A percentile compares a stretch with the other conserved stretches of the same genome.
phyloP scores from a whole-genome alignment of 2,888 invertebrate species.

The Aleiodes alternator region DNA sequence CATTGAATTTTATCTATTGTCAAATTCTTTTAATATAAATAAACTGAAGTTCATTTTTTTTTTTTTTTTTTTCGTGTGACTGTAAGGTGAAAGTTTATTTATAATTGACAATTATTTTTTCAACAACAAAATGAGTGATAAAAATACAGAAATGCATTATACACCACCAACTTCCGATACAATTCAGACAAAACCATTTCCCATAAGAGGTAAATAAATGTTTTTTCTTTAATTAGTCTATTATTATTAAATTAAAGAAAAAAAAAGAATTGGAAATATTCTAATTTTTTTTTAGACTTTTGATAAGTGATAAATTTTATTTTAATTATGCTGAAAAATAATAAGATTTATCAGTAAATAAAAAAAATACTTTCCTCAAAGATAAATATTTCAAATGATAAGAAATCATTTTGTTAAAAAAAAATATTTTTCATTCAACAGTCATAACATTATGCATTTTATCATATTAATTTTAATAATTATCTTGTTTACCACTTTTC shows the following conservation, averaged over 20 bases:
- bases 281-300: background rate
- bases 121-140: constrained; percentile 58
- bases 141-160: constrained; percentile 68
- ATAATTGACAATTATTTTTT: constrained; percentile 34
- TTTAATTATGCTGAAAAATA: background rate
- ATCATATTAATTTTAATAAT: too few relatives aligned
- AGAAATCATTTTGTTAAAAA: background rate
- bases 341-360: background rate
- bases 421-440: background rate
- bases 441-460: constrained; percentile 2
- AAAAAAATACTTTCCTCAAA: too few relatives aligned
- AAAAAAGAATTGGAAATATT: too few relatives aligned
- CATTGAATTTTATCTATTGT: too few relatives aligned
- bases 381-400: constrained; percentile 2
- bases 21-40: too few relatives aligned
- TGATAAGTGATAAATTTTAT: constrained; percentile 12
- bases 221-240: constrained; percentile 24
- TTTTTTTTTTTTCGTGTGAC: too few relatives aligned
- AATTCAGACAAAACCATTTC: constrained; percentile 92
- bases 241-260: background rate
- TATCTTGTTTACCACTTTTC: too few relatives aligned
- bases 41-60: too few relatives aligned
- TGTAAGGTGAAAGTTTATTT: background rate
- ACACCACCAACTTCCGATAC: constrained; percentile 88
- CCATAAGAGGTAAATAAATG: constrained; percentile 83